Evolutionary conservation across 2,113 vertebrate genomes (phyloP), one percentile per base, ranked within the genome.

Genomic region (Oryzias javanicus): DNA sequence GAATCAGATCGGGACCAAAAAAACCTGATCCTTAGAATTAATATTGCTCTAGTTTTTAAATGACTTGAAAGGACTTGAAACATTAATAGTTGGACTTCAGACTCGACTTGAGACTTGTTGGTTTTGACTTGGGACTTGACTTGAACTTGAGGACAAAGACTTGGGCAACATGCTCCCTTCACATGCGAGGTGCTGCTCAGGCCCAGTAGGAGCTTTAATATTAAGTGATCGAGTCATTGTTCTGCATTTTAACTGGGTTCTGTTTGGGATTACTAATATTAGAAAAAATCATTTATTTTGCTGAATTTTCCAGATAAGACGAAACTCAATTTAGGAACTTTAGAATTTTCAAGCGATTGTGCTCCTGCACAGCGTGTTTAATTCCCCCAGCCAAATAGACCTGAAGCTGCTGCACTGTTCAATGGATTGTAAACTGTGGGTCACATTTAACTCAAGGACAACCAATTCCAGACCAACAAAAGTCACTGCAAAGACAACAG

Each of bases 341-440:
- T 14, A 13, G 71, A 56, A 55, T 46, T 27, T 46, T 63, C 47
- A 5, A n/a, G 41, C 46, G 50, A 45, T 51, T 44, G 14, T 42
- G 61, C 25, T 51, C 5, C 6, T 35, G 62, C n/a, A n/a, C 49
- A 8, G 13, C 47, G 60, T 53, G 41, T 54, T 68, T 49, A 19
- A 65, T 59, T 48, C 44, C 12, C 45, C 24, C 18, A 7, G 14
- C 25, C 46, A 56, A 70, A 60, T 40, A 13, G 20, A 54, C 40
- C 78, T 35, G 49, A 40, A 51, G 60, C 45, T 61, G 62, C 64
- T 80, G 67, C 18, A 17, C 4, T 64, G 69, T 70, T 79, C 72
- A 70, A 52, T 70, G 66, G 73, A 61, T 60, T 76, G 60, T 73
- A 84, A 72, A 84, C 55, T 61, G 42, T 74, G 56, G 27, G 54